These are phyloP conservation scores for Channallabes apus DNA, from an alignment of 2,797 vertebrate genomes.

Conservation along the genomic window DNA sequence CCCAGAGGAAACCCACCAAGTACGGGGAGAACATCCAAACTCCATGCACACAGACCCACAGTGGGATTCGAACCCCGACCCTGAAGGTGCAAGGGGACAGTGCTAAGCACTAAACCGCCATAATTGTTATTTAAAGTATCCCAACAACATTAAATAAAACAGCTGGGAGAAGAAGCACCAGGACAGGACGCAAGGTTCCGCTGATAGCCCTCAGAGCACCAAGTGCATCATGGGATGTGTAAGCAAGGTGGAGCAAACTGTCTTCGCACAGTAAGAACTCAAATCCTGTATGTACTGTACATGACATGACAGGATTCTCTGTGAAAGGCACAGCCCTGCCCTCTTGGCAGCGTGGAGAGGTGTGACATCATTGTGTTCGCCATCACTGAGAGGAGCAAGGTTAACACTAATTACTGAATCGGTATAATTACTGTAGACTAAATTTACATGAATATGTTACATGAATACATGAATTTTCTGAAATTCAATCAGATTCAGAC, in stretches of 20 bases:
- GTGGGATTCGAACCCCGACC: no score
- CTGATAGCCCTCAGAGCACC: constrained; percentile 37
- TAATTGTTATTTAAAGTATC: not conserved
- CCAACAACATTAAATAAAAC: not conserved
- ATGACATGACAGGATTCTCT: not conserved
- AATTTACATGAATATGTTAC: not conserved
- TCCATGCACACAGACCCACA: no score
- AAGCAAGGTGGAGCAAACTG: not conserved
- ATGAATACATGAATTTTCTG: no score
- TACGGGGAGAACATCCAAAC: no score
- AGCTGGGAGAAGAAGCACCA: not conserved
- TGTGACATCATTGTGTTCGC: not conserved
- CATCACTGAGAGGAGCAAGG: constrained; percentile 11
- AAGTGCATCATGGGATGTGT: not conserved
- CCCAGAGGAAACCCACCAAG: no score
- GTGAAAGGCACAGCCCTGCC: not conserved
- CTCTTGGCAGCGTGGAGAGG: not conserved
- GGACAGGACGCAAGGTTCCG: not conserved
- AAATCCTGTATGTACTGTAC: not conserved
- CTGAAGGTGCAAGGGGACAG: no score
- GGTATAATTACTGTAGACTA: not conserved
- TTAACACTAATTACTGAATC: not conserved
- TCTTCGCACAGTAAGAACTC: not conserved
- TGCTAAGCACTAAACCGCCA: no score
- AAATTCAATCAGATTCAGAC: not conserved